Evolutionary conservation across 2,888 invertebrate species (phyloP).

Genomic region (Myopa tessellatipennis): DNA sequence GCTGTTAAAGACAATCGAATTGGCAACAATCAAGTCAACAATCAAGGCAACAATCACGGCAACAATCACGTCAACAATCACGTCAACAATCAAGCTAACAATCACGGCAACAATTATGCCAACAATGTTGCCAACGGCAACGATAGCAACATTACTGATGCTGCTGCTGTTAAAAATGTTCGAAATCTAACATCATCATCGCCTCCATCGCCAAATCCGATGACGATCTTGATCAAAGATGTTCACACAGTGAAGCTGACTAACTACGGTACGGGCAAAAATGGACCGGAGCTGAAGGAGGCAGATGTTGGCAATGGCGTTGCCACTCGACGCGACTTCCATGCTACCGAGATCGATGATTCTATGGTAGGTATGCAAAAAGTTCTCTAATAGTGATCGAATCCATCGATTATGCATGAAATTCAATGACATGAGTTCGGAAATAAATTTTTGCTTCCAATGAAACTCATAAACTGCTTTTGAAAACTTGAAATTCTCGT

Average conservation of each 20-base stretch:
- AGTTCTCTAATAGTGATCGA: background rate
- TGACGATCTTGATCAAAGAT: background rate
- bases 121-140: constrained; percentile 13
- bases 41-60: too few species aligned
- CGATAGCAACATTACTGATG: background rate
- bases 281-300: background rate
- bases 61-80: background rate
- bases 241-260: background rate
- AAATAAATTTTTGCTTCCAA: background rate
- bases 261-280: background rate
- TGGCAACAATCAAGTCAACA: too few species aligned
- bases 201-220: background rate
- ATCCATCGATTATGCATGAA: background rate
- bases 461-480: too few species aligned
- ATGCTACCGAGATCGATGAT: constrained; percentile 5
- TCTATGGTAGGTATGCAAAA: background rate
- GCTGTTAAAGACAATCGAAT: background rate
- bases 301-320: background rate
- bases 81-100: background rate
- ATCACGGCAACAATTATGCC: background rate
- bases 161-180: background rate
- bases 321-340: background rate
- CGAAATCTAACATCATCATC: background rate
- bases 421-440: background rate
- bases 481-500: too few species aligned